Base-by-base conservation (phyloP, 2,888 invertebrate species). In the Lasioglossum marginatum region DNA sequence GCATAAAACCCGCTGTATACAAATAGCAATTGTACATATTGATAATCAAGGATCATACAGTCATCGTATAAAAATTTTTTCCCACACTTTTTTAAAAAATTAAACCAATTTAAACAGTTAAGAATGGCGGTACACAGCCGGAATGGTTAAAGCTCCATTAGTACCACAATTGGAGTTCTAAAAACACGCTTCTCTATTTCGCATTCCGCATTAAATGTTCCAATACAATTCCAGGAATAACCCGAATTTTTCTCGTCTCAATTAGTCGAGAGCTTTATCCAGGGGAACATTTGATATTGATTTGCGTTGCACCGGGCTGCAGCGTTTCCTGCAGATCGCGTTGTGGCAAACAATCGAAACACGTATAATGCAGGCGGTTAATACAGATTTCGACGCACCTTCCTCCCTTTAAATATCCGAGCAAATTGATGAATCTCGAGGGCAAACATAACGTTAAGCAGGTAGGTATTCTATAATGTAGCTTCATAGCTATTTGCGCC, bases 401-500 rank as follows among this genome's bases (percentile, higher is more conserved):
- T n/a, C 37, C 70, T 40, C n/a, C n/a, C 70, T 70, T 40, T 40
- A 70, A 70, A 70, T 70, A 70, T 40, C 40, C 16, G 40, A 73
- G 14, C 57, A 12, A 79, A 57, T 75, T 43, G 37, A 68, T 37
- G 23, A 48, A 27, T 31, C 57, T 72, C 31, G n/a, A 60, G 77
- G 60, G 48, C 48, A 66, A 48, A 79, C 71, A 83, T 52, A 75
- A 78, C 52, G 43, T 34, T 37, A 63, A 72, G 34, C 75, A 79
- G 79, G 60, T 48, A 83, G 79, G 74, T 60, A 83, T 75, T 75
- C 75, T 71, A 66, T 71, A 63, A 45, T 52, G 71, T 79, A 83
- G 63, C 84, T 75, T 83, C 75, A 75, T 83, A 75, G 78, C 75
- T 85, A 85, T 83, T 85, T 83, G 83, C 52, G 57, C 75, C 57